These are phyloP conservation scores for Trinectes maculatus DNA, from an alignment of 2,113 vertebrate genomes.

Conservation along the genomic window DNA sequence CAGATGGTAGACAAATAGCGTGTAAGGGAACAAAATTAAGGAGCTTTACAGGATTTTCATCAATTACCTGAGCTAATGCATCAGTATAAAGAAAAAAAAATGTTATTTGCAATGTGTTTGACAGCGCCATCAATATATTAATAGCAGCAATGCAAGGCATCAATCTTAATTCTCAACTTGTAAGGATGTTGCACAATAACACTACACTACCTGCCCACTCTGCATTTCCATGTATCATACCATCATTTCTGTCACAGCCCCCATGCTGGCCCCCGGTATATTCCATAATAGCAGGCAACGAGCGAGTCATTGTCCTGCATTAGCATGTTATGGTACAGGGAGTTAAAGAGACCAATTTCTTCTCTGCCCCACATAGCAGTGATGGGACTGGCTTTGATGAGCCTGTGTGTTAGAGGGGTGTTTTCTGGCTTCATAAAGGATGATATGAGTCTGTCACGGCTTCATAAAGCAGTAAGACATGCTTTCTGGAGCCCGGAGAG, in stretches of 20 bases:
- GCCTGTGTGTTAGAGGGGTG: slow-evolving; percentile 50
- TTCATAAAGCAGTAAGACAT: slow-evolving; percentile 64
- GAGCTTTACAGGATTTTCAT: slow-evolving; percentile 73
- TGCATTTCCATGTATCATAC: slow-evolving; percentile 49
- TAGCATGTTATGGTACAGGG: slow-evolving; percentile 73
- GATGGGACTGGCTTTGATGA: slow-evolving; percentile 65
- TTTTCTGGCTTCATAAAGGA: slow-evolving; percentile 62
- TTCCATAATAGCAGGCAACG: slow-evolving; percentile 67
- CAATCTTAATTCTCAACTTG: slow-evolving; percentile 73
- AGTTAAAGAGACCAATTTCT: slow-evolving; percentile 70
- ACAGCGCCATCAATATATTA: slow-evolving; percentile 81
- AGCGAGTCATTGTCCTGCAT: slow-evolving; percentile 72
- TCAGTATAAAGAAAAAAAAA: slow-evolving; percentile 64
- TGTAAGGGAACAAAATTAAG: slow-evolving; percentile 59
- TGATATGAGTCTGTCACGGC: slow-evolving; percentile 59
- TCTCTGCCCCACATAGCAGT: slow-evolving; percentile 60
- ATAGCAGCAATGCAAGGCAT: slow-evolving; percentile 58
- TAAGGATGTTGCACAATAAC: slow-evolving; percentile 26
- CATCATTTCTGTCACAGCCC: slow-evolving; percentile 53
- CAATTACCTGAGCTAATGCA: slow-evolving; percentile 76
- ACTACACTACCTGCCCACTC: slow-evolving; percentile 12
- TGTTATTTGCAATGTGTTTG: slow-evolving; percentile 67
- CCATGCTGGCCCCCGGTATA: slow-evolving; percentile 51
- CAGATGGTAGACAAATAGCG: slow-evolving; percentile 78
- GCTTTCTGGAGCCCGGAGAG: slow-evolving; percentile 52